These are phyloP conservation scores for Empis livida DNA, from an alignment of 2,888 invertebrate species.

Conservation along the genomic window DNA sequence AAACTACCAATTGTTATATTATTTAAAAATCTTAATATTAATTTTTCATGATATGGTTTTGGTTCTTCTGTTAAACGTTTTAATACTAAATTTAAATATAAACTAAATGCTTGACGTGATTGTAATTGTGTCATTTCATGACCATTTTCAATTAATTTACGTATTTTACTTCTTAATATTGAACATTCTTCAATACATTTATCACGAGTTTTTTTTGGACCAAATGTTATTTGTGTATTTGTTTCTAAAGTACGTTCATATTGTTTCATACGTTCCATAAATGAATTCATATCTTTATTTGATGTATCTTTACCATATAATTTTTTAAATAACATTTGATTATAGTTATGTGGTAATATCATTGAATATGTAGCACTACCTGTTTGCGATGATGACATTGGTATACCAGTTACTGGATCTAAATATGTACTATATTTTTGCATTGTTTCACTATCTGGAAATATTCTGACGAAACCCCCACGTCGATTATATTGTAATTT, in stretches of 20 bases:
- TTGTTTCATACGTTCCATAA: slow-evolving; percentile 38
- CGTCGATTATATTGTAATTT: slow-evolving; percentile 67
- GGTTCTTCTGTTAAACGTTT: slow-evolving; percentile 45
- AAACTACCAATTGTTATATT: slow-evolving; percentile 56
- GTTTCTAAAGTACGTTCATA: slow-evolving; percentile 32
- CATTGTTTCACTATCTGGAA: slow-evolving; percentile 83
- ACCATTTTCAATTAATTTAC: slow-evolving; percentile 46
- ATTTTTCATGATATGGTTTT: slow-evolving; percentile 36
- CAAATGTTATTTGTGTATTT: slow-evolving; percentile 23
- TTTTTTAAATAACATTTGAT: slow-evolving; percentile 61
- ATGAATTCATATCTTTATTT: slow-evolving; percentile 17
- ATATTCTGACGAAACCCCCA: slow-evolving; percentile 82
- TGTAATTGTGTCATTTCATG: slow-evolving; percentile 50
- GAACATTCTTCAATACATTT: slow-evolving; percentile 31
- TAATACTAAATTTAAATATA: slow-evolving; percentile 61
- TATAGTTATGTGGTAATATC: slow-evolving; percentile 55
- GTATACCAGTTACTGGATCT: slow-evolving; percentile 62
- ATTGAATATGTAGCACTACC: slow-evolving; percentile 42
- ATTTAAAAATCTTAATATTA: slow-evolving; percentile 63
- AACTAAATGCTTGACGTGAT: slow-evolving; percentile 62
- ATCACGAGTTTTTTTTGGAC: slow-evolving; percentile 28
- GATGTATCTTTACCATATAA: slow-evolving; percentile 47
- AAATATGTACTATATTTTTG: slow-evolving; percentile 65
- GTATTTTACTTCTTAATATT: slow-evolving; percentile 26
- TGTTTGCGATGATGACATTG: slow-evolving; percentile 49